These are phyloP conservation scores for Polyommatus icarus DNA, from an alignment of 2,888 invertebrate species.

Conservation along the genomic window DNA sequence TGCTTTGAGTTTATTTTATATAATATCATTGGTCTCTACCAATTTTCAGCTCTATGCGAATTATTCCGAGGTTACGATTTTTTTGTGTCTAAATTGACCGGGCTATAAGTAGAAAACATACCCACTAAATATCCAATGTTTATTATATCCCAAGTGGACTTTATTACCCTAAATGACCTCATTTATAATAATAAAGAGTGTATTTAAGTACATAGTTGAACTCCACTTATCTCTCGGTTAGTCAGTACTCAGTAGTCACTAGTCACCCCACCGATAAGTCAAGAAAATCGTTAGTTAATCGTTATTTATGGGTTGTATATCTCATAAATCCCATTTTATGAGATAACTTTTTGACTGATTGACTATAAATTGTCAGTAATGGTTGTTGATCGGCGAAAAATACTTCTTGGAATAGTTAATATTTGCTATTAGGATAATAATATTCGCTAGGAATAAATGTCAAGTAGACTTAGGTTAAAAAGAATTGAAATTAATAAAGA, in stretches of 20 bases:
- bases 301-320: neutral
- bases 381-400: neutral
- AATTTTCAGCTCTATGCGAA: no score
- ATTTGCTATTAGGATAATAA: neutral
- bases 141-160: neutral
- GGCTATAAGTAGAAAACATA: no score
- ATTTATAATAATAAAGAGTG: slow-evolving; percentile 3
- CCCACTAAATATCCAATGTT: neutral
- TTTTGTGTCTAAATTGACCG: no score
- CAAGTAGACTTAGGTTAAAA: no score
- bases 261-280: neutral
- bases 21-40: no score
- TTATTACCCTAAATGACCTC: neutral
- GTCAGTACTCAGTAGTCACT: neutral
- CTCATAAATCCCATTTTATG: neutral
- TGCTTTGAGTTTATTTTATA: no score
- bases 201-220: neutral
- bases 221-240: neutral
- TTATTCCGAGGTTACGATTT: no score
- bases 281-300: neutral
- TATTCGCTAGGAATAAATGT: no score
- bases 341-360: slow-evolving; percentile 13
- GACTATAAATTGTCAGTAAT: neutral
- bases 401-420: neutral
- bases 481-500: no score